Percentiles rank a stretch among this genome's conserved stretches.
These are phyloP conservation scores for Sparidentex hasta DNA, from an alignment of 2,797 vertebrate species.

Conservation along the genomic window DNA sequence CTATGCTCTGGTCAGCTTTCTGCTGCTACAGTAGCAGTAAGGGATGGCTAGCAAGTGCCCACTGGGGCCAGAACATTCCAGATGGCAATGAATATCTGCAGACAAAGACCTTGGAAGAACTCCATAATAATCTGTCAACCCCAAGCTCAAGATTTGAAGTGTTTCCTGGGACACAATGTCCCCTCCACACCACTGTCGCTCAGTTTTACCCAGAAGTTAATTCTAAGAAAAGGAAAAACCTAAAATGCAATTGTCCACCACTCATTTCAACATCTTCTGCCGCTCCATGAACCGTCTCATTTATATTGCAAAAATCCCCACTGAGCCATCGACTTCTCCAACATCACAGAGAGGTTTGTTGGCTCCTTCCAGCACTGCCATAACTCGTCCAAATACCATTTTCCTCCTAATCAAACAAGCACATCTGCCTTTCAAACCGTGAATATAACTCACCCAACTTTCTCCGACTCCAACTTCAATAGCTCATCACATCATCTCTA, in stretches of 20 bases:
- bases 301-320: too few species aligned
- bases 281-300: neutral
- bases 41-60: neutral
- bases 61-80: conserved; percentile 16
- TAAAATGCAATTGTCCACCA: neutral
- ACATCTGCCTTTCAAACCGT: neutral
- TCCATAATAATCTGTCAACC: neutral
- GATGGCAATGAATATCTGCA: neutral
- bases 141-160: rapidly evolving
- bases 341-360: too few species aligned
- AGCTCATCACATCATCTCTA: neutral
- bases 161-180: conserved; percentile 28
- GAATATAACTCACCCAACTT: neutral
- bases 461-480: neutral
- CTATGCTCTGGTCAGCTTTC: too few species aligned
- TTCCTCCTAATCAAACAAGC: neutral
- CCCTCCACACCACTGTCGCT: neutral
- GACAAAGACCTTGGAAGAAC: conserved; percentile 12
- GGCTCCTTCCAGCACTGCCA: too few species aligned
- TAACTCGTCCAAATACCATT: neutral
- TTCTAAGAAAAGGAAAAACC: too few species aligned
- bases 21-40: too few species aligned
- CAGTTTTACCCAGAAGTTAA: conserved; percentile 3
- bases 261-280: neutral
- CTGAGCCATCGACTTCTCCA: too few species aligned